These are phyloP conservation scores for Eueides isabella DNA, from an alignment of 1,140 invertebrate genomes.

Conservation along the genomic window DNA sequence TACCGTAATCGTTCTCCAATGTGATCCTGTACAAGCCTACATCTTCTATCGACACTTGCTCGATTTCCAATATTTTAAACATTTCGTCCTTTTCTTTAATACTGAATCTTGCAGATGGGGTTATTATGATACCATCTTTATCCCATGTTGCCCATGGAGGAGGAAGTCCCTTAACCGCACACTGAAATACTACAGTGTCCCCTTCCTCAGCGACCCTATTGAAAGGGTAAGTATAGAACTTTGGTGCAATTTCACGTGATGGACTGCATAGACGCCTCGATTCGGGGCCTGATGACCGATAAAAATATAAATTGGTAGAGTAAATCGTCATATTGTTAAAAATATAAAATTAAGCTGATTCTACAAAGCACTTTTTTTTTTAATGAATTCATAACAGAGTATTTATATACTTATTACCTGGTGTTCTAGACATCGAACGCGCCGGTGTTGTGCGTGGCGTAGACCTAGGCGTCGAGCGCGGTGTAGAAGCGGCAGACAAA, in stretches of 20 bases:
- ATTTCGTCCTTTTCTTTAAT: constrained; percentile 91
- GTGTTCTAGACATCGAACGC: constrained; percentile 84
- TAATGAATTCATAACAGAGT: too few relatives aligned
- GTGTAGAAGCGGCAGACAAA: constrained; percentile 81
- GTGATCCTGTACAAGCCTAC: constrained; percentile 91
- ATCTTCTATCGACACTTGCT: constrained; percentile 89
- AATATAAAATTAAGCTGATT: neutral
- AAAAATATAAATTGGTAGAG: neutral
- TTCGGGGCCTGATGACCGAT: constrained; percentile 55
- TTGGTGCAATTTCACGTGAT: constrained; percentile 83
- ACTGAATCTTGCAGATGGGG: constrained; percentile 85
- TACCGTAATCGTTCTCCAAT: constrained; percentile 91
- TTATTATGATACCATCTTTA: constrained; percentile 87
- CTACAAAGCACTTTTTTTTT: neutral
- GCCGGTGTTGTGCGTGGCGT: constrained; percentile 88
- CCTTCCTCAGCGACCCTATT: constrained; percentile 92
- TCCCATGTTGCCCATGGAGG: constrained; percentile 91
- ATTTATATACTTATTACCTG: constrained; percentile 54
- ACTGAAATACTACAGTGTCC: constrained; percentile 88
- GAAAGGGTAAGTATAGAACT: constrained; percentile 94
- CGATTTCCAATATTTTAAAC: constrained; percentile 88
- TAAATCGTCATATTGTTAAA: neutral
- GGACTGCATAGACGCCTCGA: constrained; percentile 60
- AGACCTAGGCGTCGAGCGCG: constrained; percentile 86
- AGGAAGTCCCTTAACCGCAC: constrained; percentile 89